phyloP scores from a whole-genome alignment of 1,140 invertebrate genomes.

The Hyles vespertilio region DNA sequence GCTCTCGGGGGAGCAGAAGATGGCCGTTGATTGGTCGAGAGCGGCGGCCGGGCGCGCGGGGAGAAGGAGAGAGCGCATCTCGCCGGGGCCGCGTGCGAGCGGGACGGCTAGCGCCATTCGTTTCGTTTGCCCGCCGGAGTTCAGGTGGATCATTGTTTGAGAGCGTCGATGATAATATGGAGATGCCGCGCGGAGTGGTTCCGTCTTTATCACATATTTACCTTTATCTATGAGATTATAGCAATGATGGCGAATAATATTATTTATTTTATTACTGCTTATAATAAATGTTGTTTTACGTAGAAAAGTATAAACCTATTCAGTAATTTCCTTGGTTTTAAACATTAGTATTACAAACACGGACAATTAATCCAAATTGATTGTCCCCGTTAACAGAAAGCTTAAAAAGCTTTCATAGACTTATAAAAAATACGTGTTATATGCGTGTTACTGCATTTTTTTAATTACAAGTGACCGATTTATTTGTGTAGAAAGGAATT shows the following conservation, averaged over 20 bases:
- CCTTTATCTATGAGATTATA: constrained; percentile 26
- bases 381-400: too few relatives aligned
- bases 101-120: constrained; percentile 54
- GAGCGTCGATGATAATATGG: constrained; percentile 65
- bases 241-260: constrained; percentile 18
- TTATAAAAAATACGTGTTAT: too few relatives aligned
- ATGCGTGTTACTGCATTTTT: too few relatives aligned
- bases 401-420: too few relatives aligned
- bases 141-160: constrained; percentile 62
- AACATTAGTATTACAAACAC: too few relatives aligned
- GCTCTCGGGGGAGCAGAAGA: constrained; percentile 74
- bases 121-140: constrained; percentile 60
- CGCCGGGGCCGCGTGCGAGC: constrained; percentile 43
- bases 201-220: constrained; percentile 40
- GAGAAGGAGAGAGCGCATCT: constrained; percentile 67
- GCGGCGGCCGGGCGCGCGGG: constrained; percentile 51
- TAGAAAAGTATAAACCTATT: neutral
- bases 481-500: too few relatives aligned
- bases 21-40: constrained; percentile 71
- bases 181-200: constrained; percentile 52
- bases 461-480: too few relatives aligned
- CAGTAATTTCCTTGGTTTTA: neutral
- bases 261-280: constrained; percentile 3
- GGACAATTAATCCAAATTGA: too few relatives aligned
- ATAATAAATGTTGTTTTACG: too few relatives aligned